Evolutionary conservation across 2,888 invertebrate species (phyloP), one percentile per base, ranked within the genome.

Genomic region (Agrochola lychnidis): DNA sequence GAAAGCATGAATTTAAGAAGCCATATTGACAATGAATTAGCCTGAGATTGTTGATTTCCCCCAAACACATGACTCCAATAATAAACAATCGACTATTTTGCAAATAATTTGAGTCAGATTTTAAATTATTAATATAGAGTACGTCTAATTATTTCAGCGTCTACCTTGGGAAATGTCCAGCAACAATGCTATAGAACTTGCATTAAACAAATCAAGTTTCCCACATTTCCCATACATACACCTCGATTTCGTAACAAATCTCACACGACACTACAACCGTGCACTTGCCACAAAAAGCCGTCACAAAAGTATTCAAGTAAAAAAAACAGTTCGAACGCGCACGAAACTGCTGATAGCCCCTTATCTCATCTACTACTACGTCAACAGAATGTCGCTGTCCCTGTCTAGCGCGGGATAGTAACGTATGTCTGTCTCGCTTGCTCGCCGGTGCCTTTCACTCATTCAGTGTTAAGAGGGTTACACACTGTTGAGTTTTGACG

Each of bases 301-400:
- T 82, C 87, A 79, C 74, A 76, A 85, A 87, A 87, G 85, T 79
- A 78, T 73, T 74, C 94, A 84, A 95, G 94, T 93, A 90, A 89
- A 92, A 92, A 86, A 93, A 90, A 81, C 84, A 79, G 85, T 93
- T 89, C 85, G 88, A 95, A 94, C 92, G 94, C 92, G 87, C 93
- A 85, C 88, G 81, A 82, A 91, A 93, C 92, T 91, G 92, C 94
- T 96, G 96, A 96, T 96, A 96, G 95, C 95, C 94, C 95, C 96
- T 96, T 96, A 96, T 96, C 95, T 95, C 95, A 95, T 95, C 95
- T 94, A 95, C 95, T 93, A 94, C 95, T 95, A 95, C 96, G 96
- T 95, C 96, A 96, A 96, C 96, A 96, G 94, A 94, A 93, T 91
- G 82, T 86, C 78, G 85, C 92, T 81, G 88, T 95, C 95, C 84